Conservation (phyloP, 2,797 vertebrate genomes). For the Cirrhinus mrigala region DNA sequence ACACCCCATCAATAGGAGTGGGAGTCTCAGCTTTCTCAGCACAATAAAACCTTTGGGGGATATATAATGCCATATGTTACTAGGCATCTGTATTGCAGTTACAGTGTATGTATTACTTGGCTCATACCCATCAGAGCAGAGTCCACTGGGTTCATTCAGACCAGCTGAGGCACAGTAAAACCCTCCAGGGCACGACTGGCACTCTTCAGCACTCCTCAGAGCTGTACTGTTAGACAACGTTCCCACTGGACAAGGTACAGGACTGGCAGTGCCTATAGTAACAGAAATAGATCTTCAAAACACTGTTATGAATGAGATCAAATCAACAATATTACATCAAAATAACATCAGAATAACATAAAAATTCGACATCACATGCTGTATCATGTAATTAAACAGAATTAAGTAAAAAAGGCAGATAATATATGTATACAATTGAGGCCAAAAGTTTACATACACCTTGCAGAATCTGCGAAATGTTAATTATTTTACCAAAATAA, state of each 20-base stretch:
- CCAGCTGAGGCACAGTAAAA: conserved; percentile 79
- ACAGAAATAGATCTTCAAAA: neutral
- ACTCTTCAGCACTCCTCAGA: conserved; percentile 72
- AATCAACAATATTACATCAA: neutral
- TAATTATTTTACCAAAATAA: too few relatives aligned
- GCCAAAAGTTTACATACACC: too few relatives aligned
- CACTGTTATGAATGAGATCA: neutral
- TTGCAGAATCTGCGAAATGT: too few relatives aligned
- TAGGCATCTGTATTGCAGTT: neutral
- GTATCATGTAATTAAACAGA: neutral
- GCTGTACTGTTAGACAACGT: conserved; percentile 84
- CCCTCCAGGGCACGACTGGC: conserved; percentile 81
- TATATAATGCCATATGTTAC: neutral
- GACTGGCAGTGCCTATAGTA: conserved; percentile 76
- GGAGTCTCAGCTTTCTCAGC: conserved; percentile 69
- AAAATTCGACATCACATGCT: too few relatives aligned
- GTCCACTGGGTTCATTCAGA: conserved; percentile 76
- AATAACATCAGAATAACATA: neutral
- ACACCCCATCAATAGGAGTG: conserved; percentile 74
- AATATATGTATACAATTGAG: too few relatives aligned
- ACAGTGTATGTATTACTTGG: neutral
- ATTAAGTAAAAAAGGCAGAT: neutral
- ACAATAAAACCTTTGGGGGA: conserved; percentile 82
- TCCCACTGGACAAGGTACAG: conserved; percentile 81
- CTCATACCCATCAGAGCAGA: conserved; percentile 82